Base-by-base conservation (phyloP, 2,888 invertebrate species). In the Drosophila rubida region DNA sequence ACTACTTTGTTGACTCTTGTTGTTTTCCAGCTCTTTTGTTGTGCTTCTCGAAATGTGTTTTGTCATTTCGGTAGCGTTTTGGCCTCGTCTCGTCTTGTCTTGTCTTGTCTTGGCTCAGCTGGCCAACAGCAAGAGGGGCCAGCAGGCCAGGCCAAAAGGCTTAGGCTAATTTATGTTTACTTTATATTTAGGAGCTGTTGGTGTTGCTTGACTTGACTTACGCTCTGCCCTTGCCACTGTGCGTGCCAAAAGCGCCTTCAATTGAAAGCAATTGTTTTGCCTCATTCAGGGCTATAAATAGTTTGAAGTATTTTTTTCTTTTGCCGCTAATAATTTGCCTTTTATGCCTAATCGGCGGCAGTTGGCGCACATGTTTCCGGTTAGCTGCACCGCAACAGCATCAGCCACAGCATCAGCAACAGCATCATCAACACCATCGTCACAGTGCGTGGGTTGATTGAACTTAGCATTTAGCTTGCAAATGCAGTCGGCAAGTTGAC, bases 281-380 rank as follows among this genome's bases (percentile, higher is more conserved):
- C 67, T 75, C 70, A 85, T 77, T 75, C 82, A 82, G 70, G 67
- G 66, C 44, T 83, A 82, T 67, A 80, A 82, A 83, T 83, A 83
- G 76, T 57, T 6, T 8, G 11, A 14, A 37, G 35, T 37, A 37
- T 25, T 35, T 11, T 51, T 48, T 39, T 53, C 32, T 54, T 48
- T 41, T 69, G 69, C 75, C 63, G 76, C 77, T 79, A 79, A 79
- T 79, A 78, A 82, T 82, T 85, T 68, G 82, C 82, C 62, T 78
- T 79, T 72, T 66, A 67, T 63, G 71, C 73, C 82, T 83, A 85
- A 83, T 85, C 86, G 69, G 61, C 50, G 51, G 69, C 77, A 81
- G 62, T 61, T 54, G 63, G 39, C 66, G 78, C 82, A 83, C 73
- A 82, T 83, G 82, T 82, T 83, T 83, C 82, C 85, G 86, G 86